Conservation (phyloP, 2,797 vertebrate species). For the Staurois parvus region DNA sequence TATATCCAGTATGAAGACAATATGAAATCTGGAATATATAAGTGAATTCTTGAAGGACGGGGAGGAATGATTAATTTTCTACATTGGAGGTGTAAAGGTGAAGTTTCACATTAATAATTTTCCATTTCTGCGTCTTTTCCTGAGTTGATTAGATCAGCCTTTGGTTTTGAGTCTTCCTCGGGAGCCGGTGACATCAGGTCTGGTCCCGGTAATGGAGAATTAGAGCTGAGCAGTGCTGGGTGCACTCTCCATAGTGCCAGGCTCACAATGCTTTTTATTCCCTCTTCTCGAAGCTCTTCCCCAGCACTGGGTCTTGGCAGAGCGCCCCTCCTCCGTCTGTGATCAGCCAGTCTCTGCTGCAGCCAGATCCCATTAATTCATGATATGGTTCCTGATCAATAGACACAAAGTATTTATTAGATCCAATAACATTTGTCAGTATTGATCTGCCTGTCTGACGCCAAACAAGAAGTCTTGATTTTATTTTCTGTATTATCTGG, state of each 20-base stretch:
- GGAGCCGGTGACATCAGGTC: neutral
- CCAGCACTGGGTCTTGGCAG: conserved; percentile 52
- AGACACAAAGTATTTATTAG: conserved; percentile 63
- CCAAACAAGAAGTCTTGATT: conserved; percentile 58
- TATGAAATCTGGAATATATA: no score
- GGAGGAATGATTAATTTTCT: no score
- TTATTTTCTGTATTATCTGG: conserved; percentile 57
- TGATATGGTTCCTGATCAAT: conserved; percentile 62
- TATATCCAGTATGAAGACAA: no score
- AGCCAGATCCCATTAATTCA: conserved; percentile 61
- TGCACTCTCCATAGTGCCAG: neutral
- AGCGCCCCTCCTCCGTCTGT: conserved; percentile 34
- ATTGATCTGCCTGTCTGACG: conserved; percentile 61
- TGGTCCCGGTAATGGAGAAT: conserved; percentile 8
- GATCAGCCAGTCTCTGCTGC: conserved; percentile 38
- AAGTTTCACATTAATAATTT: no score
- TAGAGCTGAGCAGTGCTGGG: neutral
- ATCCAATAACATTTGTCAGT: conserved; percentile 63
- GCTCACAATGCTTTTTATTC: conserved; percentile 2
- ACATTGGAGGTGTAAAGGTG: no score
- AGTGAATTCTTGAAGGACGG: no score
- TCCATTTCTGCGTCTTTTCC: no score
- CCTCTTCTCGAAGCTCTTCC: neutral
- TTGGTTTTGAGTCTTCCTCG: no score
- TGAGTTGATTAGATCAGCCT: no score